phyloP scores from a whole-genome alignment of 2,888 invertebrate species.

The Epistrophella euchroma region DNA sequence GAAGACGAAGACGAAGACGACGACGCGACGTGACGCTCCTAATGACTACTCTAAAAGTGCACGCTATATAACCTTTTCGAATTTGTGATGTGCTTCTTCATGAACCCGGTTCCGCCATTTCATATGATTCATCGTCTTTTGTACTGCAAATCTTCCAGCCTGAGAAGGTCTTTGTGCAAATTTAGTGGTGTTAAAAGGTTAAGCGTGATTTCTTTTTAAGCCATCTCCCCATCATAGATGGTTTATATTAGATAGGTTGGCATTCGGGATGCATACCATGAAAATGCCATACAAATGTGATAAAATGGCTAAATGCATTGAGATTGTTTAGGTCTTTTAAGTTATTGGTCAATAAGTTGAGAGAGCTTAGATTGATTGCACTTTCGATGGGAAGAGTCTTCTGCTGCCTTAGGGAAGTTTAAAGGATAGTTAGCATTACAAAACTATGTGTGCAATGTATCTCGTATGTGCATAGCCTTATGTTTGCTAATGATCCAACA shows the following conservation, averaged over 20 bases:
- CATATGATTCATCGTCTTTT: slow-evolving; percentile 59
- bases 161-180: slow-evolving; percentile 43
- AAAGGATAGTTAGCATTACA: slow-evolving; percentile 17
- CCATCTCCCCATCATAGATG: slow-evolving; percentile 60
- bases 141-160: neutral
- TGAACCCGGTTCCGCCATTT: slow-evolving; percentile 53
- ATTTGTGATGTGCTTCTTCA: slow-evolving; percentile 54
- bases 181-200: slow-evolving; percentile 66
- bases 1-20: neutral
- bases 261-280: slow-evolving; percentile 55
- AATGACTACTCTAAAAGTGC: slow-evolving; percentile 56
- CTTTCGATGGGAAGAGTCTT: slow-evolving; percentile 19
- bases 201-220: slow-evolving; percentile 68
- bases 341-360: slow-evolving; percentile 53
- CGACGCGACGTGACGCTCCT: slow-evolving; percentile 56
- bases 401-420: slow-evolving; percentile 4
- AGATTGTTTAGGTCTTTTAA: neutral
- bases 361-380: slow-evolving; percentile 20
- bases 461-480: neutral
- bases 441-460: slow-evolving; percentile 2
- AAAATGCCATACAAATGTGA: slow-evolving; percentile 61
- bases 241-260: slow-evolving; percentile 52
- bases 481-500: slow-evolving; percentile 32
- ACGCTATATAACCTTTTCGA: slow-evolving; percentile 68
- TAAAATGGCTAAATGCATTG: slow-evolving; percentile 35